Base-by-base conservation (phyloP, 1,140 invertebrate genomes). In the Mamestra configurata region DNA sequence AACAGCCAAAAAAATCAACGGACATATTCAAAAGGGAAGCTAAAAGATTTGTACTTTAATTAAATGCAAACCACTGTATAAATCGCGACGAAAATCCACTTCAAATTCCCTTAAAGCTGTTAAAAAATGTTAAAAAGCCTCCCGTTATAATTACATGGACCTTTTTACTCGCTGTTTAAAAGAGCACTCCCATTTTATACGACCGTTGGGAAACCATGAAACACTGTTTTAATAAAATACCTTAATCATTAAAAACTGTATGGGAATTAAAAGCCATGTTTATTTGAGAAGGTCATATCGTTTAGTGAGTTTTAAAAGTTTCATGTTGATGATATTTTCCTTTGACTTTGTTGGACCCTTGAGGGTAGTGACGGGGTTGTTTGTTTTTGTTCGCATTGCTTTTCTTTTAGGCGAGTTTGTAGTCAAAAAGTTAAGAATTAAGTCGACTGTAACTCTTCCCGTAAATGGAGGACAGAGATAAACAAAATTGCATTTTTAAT, bases 111-210 rank as follows among this genome's bases (percentile, higher is more conserved):
- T 43, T 81, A 66, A 73, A 81, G 57, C 80, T 68, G 73, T 81
- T 81, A 77, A 81, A 81, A 80, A 81, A 81, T 78, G 70, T 78
- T 78, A 78, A 81, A 81, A 81, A 75, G 80, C 76, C 70, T 57
- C 46, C 55, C 75, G 57, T 68, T 75, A 78, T 81, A 78, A 81
- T 81, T 81, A 81, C 76, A 78, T 75, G 73, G 70, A 73, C 80
- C 80, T 81, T 81, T 81, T 81, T 81, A 78, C 31, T 64, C 72
- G 53, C 75, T 78, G 68, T 73, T 78, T 71, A 76, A 80, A 72
- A 46, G 80, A 81, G 70, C 70, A 73, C 80, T 81, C 70, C 64
- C 68, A 35, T 78, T 81, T 81, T 78, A 78, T 78, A 68, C 49
- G 75, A 78, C 80, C 80, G 57, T 37, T 81, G 57, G 75, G 75